Evolutionary conservation across 2,113 vertebrate species (phyloP).

Genomic region (Argyrosomus japonicus): DNA sequence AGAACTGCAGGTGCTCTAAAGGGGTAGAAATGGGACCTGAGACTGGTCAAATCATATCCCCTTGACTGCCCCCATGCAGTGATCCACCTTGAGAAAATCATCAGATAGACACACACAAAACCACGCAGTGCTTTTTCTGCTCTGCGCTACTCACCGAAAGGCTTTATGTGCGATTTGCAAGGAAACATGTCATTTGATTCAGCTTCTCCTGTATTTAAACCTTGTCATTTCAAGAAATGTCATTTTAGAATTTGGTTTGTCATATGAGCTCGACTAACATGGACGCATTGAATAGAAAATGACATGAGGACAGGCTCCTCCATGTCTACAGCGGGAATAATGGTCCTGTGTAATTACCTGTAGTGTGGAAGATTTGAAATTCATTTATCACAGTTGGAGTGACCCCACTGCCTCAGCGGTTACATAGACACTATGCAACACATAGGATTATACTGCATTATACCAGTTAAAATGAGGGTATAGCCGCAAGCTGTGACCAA

Average conservation of each 20-base stretch:
- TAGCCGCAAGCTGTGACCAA: conserved; percentile 82
- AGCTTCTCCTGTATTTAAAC: conserved; percentile 36
- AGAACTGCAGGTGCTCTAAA: conserved; percentile 48
- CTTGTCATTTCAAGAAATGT: conserved; percentile 51
- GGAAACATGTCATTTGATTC: conserved; percentile 42
- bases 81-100: conserved; percentile 48
- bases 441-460: conserved; percentile 79
- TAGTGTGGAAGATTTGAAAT: conserved; percentile 71
- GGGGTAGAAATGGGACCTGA: conserved; percentile 46
- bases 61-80: conserved; percentile 34
- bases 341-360: conserved; percentile 77
- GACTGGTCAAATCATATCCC: conserved; percentile 8
- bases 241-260: conserved; percentile 42
- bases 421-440: conserved; percentile 70
- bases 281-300: conserved; percentile 39
- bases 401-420: conserved; percentile 64
- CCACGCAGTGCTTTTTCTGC: conserved; percentile 2
- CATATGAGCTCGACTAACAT: conserved; percentile 35
- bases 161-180: conserved; percentile 24
- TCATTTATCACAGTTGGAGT: conserved; percentile 70
- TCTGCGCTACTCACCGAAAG: conserved; percentile 2
- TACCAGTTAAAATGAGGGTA: conserved; percentile 78
- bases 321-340: conserved; percentile 55
- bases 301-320: conserved; percentile 44
- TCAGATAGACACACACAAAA: conserved; percentile 18